Evolutionary conservation across 1,140 invertebrate species (phyloP).

Genomic region (Chionoecetes opilio): DNA sequence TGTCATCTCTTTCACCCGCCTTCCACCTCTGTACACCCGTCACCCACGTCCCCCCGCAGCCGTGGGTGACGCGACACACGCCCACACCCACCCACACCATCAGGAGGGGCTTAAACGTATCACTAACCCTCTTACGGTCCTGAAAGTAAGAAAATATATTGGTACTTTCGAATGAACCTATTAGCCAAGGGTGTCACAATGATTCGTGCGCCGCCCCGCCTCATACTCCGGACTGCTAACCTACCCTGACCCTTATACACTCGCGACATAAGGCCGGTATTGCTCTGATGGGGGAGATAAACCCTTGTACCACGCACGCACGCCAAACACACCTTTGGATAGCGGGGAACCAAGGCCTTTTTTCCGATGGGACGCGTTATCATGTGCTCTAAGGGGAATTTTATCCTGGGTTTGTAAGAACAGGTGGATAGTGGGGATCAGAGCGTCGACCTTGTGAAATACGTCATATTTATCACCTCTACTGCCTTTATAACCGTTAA

Average conservation of each 20-base stretch:
- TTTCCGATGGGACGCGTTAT: slow-evolving; percentile 76
- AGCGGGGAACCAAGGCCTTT: slow-evolving; percentile 70
- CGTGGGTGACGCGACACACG: not conserved
- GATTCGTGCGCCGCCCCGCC: slow-evolving; percentile 81
- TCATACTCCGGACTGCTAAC: slow-evolving; percentile 70
- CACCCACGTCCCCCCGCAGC: not conserved
- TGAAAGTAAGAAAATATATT: slow-evolving; percentile 78
- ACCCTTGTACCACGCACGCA: slow-evolving; percentile 50
- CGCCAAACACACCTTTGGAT: slow-evolving; percentile 73
- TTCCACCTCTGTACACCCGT: not conserved
- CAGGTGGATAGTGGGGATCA: slow-evolving; percentile 70
- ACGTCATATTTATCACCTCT: slow-evolving; percentile 16
- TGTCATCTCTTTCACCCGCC: slow-evolving; percentile 66
- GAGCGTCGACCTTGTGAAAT: slow-evolving; percentile 3
- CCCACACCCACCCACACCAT: not conserved
- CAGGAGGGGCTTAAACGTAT: not conserved
- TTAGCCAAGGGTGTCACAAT: slow-evolving; percentile 81
- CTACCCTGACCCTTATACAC: slow-evolving; percentile 55
- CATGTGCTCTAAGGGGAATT: slow-evolving; percentile 79
- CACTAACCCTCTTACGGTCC: not conserved
- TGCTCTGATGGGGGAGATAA: slow-evolving; percentile 53
- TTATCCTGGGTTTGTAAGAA: slow-evolving; percentile 79
- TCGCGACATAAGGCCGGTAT: slow-evolving; percentile 46
- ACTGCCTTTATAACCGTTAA: not conserved
- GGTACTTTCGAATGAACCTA: slow-evolving; percentile 81